Evolutionary conservation across 2,113 vertebrate genomes (phyloP), one percentile per base, ranked within the genome.

Genomic region (Scalopus aquaticus): DNA sequence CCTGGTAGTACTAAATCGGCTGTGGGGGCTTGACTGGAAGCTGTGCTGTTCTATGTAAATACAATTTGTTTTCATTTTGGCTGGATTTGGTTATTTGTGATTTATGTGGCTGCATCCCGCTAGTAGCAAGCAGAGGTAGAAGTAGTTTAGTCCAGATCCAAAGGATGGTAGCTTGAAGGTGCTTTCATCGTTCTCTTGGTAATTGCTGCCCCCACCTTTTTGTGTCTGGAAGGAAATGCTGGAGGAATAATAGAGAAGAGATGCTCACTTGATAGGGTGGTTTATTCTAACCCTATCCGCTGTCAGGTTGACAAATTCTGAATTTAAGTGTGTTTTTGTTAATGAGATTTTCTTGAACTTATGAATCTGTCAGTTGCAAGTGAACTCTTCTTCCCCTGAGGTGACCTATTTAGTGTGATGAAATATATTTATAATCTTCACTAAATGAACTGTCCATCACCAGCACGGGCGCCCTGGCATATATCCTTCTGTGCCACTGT

Each of bases 251-350:
- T 19, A 58, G 62, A 82, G 69, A 79, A 56, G 17, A 89, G 69
- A 89, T 70, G 17, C 28, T 96, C 19, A 24, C 69, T 93, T 83
- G 91, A 73, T 65, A 90, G 49, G 82, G 81, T 91, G 30, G 70
- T 87, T 90, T 85, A 67, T 82, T 78, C 81, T 85, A 56, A 95
- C 56, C 22, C 64, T 69, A 44, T 65, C 22, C 54, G 42, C 89
- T 84, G 64, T 89, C 89, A 89, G 30, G 90, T 90, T 73, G 30
- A 62, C 76, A 72, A 30, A 37, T 39, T 87, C 51, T 37, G 65
- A 94, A 87, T 89, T 96, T 91, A 90, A 96, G 74, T 92, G 56
- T 90, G 74, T 94, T 95, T 93, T 85, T 9, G 17, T 78, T 88
- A 44, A 91, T 85, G 91, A 93, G 30, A 65, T 96, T 88, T 93